These are phyloP conservation scores for Zele albiditarsus DNA, from an alignment of 2,888 invertebrate species.

Conservation along the genomic window DNA sequence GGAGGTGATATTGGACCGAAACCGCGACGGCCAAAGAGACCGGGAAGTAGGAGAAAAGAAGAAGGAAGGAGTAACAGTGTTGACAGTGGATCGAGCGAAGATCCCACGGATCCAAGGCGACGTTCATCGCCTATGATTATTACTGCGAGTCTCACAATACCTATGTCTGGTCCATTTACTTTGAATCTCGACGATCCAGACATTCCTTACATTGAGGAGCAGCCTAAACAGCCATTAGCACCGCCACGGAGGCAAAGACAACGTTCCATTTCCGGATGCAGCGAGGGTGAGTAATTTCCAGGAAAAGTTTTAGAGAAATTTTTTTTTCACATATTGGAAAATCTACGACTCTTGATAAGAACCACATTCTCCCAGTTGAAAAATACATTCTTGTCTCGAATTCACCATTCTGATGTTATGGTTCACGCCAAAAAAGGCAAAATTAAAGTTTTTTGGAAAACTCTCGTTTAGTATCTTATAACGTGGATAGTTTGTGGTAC, in stretches of 20 bases:
- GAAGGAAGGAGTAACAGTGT: conserved; percentile 74
- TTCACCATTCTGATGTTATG: no score
- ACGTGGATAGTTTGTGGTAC: no score
- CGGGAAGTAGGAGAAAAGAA: conserved; percentile 72
- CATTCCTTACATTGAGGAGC: conserved; percentile 82
- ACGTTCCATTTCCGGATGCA: conserved; percentile 66
- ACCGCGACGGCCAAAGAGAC: conserved; percentile 69
- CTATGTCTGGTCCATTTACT: conserved; percentile 75
- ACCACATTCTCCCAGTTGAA: no score
- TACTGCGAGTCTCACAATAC: conserved; percentile 87
- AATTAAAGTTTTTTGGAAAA: not conserved
- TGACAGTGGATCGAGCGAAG: conserved; percentile 72
- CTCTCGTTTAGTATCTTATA: not conserved
- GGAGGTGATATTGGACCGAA: conserved; percentile 77
- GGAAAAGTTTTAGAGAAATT: no score
- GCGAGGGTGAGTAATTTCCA: conserved; percentile 61
- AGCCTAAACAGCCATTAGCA: conserved; percentile 68
- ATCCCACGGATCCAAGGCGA: conserved; percentile 73
- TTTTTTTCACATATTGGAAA: no score
- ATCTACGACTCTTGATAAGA: no score
- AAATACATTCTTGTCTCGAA: no score
- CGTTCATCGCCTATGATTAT: conserved; percentile 80
- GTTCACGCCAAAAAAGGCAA: not conserved
- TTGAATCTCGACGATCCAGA: conserved; percentile 78
- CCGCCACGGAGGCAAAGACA: conserved; percentile 74